These are phyloP conservation scores for Dryas iulia DNA, from an alignment of 1,140 invertebrate species.

Conservation along the genomic window DNA sequence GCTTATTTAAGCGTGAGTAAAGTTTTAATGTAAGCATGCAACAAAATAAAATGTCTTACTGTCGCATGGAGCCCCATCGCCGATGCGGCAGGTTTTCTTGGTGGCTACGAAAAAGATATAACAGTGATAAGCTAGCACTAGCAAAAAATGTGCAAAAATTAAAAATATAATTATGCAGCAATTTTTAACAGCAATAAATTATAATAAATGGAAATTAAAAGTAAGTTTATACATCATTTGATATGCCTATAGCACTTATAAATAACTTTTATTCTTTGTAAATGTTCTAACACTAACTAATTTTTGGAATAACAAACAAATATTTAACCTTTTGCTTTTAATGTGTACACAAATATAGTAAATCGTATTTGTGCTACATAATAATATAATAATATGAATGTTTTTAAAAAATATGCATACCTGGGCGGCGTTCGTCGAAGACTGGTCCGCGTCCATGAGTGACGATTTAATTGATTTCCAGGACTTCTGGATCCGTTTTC, in stretches of 20 bases:
- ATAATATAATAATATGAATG: background rate
- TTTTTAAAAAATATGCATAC: conserved; percentile 62
- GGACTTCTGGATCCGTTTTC: conserved; percentile 75
- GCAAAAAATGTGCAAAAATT: conserved; percentile 13
- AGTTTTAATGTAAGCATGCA: conserved; percentile 12
- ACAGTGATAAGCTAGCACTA: conserved; percentile 43
- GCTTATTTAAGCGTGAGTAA: background rate
- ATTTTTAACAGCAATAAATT: background rate
- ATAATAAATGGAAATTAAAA: background rate
- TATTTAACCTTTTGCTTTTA: no score
- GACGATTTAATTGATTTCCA: conserved; percentile 82
- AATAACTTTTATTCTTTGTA: no score
- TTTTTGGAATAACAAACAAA: no score
- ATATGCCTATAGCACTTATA: background rate
- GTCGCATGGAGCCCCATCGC: conserved; percentile 89
- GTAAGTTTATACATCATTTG: background rate
- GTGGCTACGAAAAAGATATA: conserved; percentile 79
- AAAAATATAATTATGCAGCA: conserved; percentile 22
- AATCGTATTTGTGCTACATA: no score
- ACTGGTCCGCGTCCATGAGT: conserved; percentile 89
- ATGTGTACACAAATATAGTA: no score
- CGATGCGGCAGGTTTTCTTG: conserved; percentile 85
- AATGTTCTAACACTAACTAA: no score
- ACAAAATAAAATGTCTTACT: conserved; percentile 81
- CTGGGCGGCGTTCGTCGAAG: conserved; percentile 86